Percentiles rank a stretch among this genome's conserved stretches.
Evolutionary conservation across 2,113 vertebrate genomes (phyloP).

Genomic region (Bothrops jararaca): DNA sequence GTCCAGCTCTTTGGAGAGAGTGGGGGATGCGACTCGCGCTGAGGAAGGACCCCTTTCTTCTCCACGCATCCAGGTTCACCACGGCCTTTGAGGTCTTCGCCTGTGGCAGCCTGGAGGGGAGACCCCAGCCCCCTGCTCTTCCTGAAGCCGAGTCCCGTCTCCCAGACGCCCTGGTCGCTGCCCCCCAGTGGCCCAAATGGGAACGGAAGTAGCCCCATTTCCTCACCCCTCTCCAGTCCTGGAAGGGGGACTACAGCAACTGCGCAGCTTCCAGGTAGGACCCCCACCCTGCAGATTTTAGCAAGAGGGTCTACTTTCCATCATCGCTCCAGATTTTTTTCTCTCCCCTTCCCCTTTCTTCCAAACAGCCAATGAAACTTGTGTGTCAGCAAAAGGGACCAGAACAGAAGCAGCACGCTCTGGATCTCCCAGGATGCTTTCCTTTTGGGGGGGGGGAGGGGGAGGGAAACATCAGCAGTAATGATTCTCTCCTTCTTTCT

Average conservation of each 20-base stretch:
- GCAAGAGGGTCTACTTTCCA: neutral
- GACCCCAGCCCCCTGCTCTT: fast-evolving
- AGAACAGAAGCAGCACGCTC: neutral
- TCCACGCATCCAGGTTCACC: neutral
- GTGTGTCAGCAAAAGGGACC: neutral
- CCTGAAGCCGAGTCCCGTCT: neutral
- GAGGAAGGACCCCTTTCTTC: neutral
- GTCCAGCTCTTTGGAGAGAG: too few species aligned
- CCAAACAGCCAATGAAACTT: neutral
- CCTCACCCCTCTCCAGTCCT: neutral
- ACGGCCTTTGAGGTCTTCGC: too few species aligned
- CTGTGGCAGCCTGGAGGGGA: neutral
- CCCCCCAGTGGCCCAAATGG: neutral
- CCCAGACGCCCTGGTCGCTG: fast-evolving
- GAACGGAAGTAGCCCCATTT: too few species aligned
- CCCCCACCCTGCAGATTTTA: neutral
- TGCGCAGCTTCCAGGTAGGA: neutral
- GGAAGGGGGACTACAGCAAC: neutral
- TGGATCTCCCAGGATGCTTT: neutral
- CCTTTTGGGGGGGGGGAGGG: neutral
- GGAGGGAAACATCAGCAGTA: neutral
- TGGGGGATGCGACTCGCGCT: too few species aligned
- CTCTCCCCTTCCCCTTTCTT: neutral
- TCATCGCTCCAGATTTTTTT: neutral
- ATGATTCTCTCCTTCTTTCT: neutral